Percentiles rank a stretch among this genome's conserved stretches.
These are phyloP conservation scores for Caenorhabditis briggsae DNA, from an alignment of 1,140 invertebrate species.

Conservation along the genomic window DNA sequence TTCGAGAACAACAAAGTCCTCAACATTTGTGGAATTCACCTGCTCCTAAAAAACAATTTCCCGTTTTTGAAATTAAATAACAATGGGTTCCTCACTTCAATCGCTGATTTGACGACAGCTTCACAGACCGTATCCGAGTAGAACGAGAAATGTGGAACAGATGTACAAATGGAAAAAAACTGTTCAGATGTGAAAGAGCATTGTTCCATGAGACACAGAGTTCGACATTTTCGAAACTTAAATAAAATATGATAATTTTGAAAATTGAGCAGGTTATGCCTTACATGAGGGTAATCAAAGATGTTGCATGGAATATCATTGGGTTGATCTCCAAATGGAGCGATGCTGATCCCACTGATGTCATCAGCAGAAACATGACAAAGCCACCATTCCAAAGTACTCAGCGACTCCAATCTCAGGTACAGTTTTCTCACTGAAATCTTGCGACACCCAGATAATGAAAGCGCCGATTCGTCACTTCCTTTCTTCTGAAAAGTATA, in stretches of 20 bases:
- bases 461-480: not conserved
- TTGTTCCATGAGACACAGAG: not conserved
- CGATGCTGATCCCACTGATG: not conserved
- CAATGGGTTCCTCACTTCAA: not conserved
- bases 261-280: too few relatives aligned
- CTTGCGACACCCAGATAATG: not conserved
- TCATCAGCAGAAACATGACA: not conserved
- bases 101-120: not conserved
- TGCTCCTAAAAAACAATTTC: not conserved
- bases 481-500: not conserved
- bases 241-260: not conserved
- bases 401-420: not conserved
- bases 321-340: not conserved
- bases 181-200: not conserved
- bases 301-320: not conserved
- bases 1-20: not conserved
- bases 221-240: not conserved
- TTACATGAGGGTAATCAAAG: not conserved
- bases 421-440: not conserved
- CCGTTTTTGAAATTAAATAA: not conserved
- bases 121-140: not conserved
- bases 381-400: not conserved
- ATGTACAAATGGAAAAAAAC: not conserved
- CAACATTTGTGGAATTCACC: not conserved
- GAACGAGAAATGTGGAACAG: not conserved